Evolutionary conservation across 2,797 vertebrate genomes (phyloP).

Genomic region (Balearica regulorum): DNA sequence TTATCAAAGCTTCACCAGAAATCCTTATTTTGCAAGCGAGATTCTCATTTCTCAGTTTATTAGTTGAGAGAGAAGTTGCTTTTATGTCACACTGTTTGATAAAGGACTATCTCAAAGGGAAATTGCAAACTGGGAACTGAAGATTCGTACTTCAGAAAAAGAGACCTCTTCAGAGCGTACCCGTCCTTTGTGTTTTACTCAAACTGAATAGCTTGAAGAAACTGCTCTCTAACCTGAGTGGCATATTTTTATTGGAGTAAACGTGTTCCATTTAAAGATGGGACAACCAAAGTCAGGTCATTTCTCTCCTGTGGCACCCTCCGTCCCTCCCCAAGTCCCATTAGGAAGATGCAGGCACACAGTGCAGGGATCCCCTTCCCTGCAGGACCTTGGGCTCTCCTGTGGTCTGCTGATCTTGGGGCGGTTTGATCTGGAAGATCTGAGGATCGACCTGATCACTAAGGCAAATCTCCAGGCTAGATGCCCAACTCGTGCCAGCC

Average conservation of each 20-base stretch:
- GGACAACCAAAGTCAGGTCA: not conserved
- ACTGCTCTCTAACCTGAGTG: not conserved
- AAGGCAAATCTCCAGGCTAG: not conserved
- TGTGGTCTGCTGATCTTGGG: not conserved
- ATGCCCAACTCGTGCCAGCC: rapidly evolving
- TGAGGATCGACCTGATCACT: not conserved
- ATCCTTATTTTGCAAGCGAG: not conserved
- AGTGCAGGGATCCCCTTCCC: not conserved
- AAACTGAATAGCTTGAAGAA: not conserved
- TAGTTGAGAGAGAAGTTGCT: not conserved
- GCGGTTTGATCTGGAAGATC: not conserved
- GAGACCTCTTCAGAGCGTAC: not conserved
- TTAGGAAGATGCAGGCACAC: not conserved
- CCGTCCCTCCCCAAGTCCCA: not conserved
- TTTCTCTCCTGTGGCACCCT: not conserved
- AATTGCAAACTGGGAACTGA: not conserved
- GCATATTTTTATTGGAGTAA: not conserved
- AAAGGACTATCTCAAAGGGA: not conserved
- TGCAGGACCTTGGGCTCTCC: not conserved
- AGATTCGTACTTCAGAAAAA: not conserved
- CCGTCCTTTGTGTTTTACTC: not conserved
- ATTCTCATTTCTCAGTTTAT: not conserved
- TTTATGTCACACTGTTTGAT: not conserved
- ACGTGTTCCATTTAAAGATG: not conserved
- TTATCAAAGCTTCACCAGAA: not conserved